phyloP scores from a whole-genome alignment of 35 echinoderm and acorn worm species.

The Chiridota heheva region DNA sequence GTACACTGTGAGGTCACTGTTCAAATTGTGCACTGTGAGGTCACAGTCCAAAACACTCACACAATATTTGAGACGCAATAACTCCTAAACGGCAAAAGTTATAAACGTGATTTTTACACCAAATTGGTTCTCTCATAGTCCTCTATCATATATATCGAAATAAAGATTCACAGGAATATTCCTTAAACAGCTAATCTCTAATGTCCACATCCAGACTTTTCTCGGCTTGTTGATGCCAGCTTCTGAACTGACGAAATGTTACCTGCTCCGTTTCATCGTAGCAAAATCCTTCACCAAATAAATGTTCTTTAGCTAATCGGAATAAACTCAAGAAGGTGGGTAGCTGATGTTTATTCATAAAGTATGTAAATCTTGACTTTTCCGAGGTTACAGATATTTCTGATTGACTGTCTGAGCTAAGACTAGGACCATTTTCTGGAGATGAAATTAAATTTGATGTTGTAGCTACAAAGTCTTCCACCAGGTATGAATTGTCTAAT shows the following conservation, averaged over 20 bases:
- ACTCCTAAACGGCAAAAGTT: too few relatives aligned
- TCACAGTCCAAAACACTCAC: too few relatives aligned
- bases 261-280: constrained; percentile 45
- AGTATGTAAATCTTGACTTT: constrained; percentile 49
- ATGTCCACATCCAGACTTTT: too few relatives aligned
- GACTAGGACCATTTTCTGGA: constrained; percentile 21
- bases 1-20: too few relatives aligned
- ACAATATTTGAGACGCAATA: too few relatives aligned
- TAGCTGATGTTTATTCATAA: constrained; percentile 16
- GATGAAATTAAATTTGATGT: constrained; percentile 33
- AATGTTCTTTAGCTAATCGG: constrained; percentile 49
- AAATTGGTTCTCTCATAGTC: too few relatives aligned
- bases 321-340: constrained; percentile 58
- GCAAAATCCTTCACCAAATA: constrained; percentile 61
- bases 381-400: constrained; percentile 40
- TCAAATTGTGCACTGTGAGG: too few relatives aligned
- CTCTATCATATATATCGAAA: too few relatives aligned
- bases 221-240: constrained; percentile 42
- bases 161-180: too few relatives aligned
- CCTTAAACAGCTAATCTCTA: too few relatives aligned
- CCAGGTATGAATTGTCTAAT: constrained; percentile 37
- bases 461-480: constrained; percentile 70
- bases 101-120: too few relatives aligned
- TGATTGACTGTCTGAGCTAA: constrained; percentile 65
- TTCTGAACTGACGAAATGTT: constrained; percentile 56